A percentile compares a stretch with the other conserved stretches of the same genome.
Evolutionary conservation across 2,797 vertebrate genomes (phyloP).

Genomic region (Pempheris klunzingeri): DNA sequence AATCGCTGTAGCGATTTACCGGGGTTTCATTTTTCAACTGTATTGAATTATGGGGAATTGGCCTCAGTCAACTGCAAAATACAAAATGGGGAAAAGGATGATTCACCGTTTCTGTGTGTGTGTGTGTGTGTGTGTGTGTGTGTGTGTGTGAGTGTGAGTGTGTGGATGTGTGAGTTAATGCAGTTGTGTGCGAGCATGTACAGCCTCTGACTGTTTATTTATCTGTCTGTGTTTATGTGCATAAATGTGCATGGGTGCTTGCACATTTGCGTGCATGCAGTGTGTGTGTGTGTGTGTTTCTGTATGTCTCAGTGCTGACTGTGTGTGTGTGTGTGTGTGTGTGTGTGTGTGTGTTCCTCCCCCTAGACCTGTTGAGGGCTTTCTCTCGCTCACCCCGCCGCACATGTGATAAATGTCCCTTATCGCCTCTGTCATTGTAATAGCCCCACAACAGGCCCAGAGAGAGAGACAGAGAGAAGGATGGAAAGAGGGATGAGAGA

Average conservation of each 20-base stretch:
- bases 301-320: slow-evolving; percentile 11
- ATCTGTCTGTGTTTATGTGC: slow-evolving; percentile 47
- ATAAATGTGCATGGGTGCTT: slow-evolving; percentile 27
- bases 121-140: slow-evolving; percentile 10
- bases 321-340: slow-evolving; percentile 10
- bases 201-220: slow-evolving; percentile 57
- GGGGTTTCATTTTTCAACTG: slow-evolving; percentile 83
- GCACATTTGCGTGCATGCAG: slow-evolving; percentile 38
- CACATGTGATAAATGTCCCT: slow-evolving; percentile 91
- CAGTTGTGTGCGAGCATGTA: slow-evolving; percentile 42
- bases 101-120: slow-evolving; percentile 63
- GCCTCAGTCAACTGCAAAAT: slow-evolving; percentile 84
- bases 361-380: slow-evolving; percentile 86
- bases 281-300: slow-evolving; percentile 16
- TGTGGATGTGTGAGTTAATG: slow-evolving; percentile 38
- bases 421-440: slow-evolving; percentile 91
- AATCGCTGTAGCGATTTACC: slow-evolving; percentile 82
- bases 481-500: slow-evolving; percentile 48
- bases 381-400: slow-evolving; percentile 80
- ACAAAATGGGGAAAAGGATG: slow-evolving; percentile 74
- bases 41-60: slow-evolving; percentile 83
- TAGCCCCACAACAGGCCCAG: slow-evolving; percentile 86
- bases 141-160: slow-evolving; percentile 24
- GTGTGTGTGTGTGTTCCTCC: slow-evolving; percentile 58
- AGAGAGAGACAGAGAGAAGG: slow-evolving; percentile 58